Base-by-base conservation (phyloP, 2,797 vertebrate species). In the Aphelocoma californica region DNA sequence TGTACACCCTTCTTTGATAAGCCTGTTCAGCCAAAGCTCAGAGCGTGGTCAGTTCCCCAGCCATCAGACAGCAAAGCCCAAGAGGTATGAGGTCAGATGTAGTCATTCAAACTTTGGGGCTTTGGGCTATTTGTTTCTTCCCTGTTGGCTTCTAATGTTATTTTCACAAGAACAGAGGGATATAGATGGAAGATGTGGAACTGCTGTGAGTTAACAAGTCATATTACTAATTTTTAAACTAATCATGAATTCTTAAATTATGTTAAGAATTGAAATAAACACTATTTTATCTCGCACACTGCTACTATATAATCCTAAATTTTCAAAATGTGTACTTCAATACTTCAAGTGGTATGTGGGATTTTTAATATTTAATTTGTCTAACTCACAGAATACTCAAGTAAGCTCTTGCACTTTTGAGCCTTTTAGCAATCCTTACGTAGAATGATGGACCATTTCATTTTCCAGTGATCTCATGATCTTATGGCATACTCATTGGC, bases 61-160 rank as follows among this genome's bases (percentile, higher is more conserved):
- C 51, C 61, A 17, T 18, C 2, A 2, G 42, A 38, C 23, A 84
- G 15, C n/a, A 92, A 91, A 79, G 36, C 31, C 9, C 73, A 96
- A 57, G 97, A 97, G 96, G 97, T 98, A 95, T n/a, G 56, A 81
- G 34, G 18, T 60, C 51, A 80, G 29, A 53, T 47, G 73, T 72
- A 36, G 60, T 92, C 74, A 62, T 82, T 93, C 72, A 86, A 61
- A 51, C 50, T 36, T 4, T 7, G 15, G 10, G 19, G 16, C 1
- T 11, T 74, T 84, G 45, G 48, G 5, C 5, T 62, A 10, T 0
- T 1, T 6, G 64, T 84, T 81, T 90, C 88, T 78, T 50, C 40
- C 24, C 12, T 47, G 0, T 51, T 44, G 32, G 15, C 19, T 80
- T 91, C 47, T 80, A 15, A 31, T 50, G 10, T 65, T 89, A 48